Percentiles rank a stretch among this genome's conserved stretches.
Conservation (phyloP, 2,888 invertebrate genomes). For the Cataglyphis altisquamis region DNA sequence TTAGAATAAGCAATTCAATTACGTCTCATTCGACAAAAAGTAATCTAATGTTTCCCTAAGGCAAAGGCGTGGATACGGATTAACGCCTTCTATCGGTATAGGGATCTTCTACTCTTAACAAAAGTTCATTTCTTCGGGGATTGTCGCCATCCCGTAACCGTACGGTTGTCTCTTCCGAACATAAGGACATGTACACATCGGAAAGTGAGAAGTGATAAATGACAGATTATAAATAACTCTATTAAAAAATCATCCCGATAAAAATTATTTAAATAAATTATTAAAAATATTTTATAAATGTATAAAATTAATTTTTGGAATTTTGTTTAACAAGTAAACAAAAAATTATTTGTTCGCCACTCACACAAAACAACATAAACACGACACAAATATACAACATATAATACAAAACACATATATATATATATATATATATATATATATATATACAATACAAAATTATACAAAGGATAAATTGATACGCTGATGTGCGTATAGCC, state of each 20-base stretch:
- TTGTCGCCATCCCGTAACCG: slow-evolving; percentile 23
- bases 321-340: background rate
- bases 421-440: too few relatives aligned
- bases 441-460: background rate
- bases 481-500: slow-evolving; percentile 1
- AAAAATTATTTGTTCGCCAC: background rate
- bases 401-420: background rate
- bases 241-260: background rate
- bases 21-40: slow-evolving; percentile 16
- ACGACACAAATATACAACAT: background rate
- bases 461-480: background rate
- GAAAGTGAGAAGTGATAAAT: background rate
- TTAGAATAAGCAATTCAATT: slow-evolving; percentile 40
- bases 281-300: background rate
- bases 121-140: slow-evolving; percentile 35
- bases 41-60: slow-evolving; percentile 29
- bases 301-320: background rate
- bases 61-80: background rate
- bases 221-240: background rate
- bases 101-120: slow-evolving; percentile 36
- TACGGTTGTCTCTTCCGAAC: background rate
- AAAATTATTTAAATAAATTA: background rate
- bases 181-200: slow-evolving; percentile 10
- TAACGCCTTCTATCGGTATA: background rate
- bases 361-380: background rate